A percentile compares a stretch with the other conserved stretches of the same genome.
These are phyloP conservation scores for Pachypanchax playfairii DNA, from an alignment of 2,113 vertebrate genomes.

Conservation along the genomic window DNA sequence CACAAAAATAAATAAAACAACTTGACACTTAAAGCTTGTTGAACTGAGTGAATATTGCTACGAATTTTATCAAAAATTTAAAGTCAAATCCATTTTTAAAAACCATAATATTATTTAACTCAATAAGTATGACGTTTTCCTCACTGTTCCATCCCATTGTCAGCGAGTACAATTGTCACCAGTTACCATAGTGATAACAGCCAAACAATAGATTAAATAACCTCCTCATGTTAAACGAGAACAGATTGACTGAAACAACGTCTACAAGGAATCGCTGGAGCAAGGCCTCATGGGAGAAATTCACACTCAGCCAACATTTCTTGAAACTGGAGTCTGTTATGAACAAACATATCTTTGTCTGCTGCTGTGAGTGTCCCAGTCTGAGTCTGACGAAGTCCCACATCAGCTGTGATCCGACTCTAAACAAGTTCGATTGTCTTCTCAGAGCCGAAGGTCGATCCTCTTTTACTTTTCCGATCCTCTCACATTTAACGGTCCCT, in stretches of 20 bases:
- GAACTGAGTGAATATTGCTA: too few relatives aligned
- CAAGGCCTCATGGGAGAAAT: conserved; percentile 48
- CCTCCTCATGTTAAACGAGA: conserved; percentile 19
- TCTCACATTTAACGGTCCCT: neutral
- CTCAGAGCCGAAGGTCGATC: neutral
- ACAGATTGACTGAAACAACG: conserved; percentile 34
- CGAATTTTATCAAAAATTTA: too few relatives aligned
- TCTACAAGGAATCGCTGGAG: conserved; percentile 18
- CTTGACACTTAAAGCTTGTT: too few relatives aligned
- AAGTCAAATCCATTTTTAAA: too few relatives aligned
- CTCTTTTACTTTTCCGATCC: neutral
- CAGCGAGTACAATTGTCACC: neutral
- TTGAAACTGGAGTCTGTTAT: conserved; percentile 38
- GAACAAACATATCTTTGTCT: conserved; percentile 67
- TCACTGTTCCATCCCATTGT: too few relatives aligned
- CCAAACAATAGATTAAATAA: conserved; percentile 13
- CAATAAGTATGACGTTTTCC: too few relatives aligned
- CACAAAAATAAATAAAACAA: too few relatives aligned
- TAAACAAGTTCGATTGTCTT: conserved; percentile 11
- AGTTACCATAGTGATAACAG: conserved; percentile 3
- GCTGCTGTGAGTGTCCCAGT: conserved; percentile 5
- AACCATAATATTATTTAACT: too few relatives aligned
- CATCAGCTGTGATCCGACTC: conserved; percentile 4
- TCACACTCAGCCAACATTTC: conserved; percentile 4
- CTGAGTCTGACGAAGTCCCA: conserved; percentile 32